These are phyloP conservation scores for Hymenopus coronatus DNA, from an alignment of 2,888 invertebrate genomes.

Conservation along the genomic window DNA sequence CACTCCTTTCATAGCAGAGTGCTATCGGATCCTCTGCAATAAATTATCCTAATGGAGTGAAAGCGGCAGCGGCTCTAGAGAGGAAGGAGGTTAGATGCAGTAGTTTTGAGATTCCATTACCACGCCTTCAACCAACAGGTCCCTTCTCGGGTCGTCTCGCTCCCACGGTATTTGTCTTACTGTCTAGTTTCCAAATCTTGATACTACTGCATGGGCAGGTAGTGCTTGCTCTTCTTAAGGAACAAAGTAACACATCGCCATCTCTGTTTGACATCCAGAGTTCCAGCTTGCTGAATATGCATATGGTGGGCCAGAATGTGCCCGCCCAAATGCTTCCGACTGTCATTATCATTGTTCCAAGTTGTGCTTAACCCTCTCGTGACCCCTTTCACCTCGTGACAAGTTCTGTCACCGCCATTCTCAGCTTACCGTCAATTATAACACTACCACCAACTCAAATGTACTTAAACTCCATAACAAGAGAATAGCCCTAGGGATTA, in stretches of 20 bases:
- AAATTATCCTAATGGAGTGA: neutral
- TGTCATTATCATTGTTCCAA: neutral
- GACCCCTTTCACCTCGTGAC: neutral
- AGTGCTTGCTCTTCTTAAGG: neutral
- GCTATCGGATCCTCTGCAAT: neutral
- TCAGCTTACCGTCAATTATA: neutral
- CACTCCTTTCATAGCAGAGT: neutral
- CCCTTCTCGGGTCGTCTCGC: neutral
- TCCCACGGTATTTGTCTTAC: neutral
- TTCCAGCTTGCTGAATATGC: neutral
- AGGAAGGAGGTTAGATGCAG: neutral
- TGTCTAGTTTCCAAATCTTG: neutral
- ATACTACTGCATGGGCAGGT: neutral
- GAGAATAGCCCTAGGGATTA: no score
- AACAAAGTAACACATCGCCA: neutral
- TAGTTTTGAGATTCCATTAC: neutral
- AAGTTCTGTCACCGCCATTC: neutral
- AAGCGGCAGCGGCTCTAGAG: neutral
- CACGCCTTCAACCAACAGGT: neutral
- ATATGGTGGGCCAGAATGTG: neutral
- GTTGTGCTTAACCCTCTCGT: neutral
- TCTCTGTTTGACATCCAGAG: neutral
- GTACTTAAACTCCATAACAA: no score
- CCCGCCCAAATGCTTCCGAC: neutral
- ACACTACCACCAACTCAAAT: neutral